Percentiles rank a stretch among this genome's conserved stretches.
These are phyloP conservation scores for Diabrotica virgifera DNA, from an alignment of 1,140 invertebrate species.

Conservation along the genomic window DNA sequence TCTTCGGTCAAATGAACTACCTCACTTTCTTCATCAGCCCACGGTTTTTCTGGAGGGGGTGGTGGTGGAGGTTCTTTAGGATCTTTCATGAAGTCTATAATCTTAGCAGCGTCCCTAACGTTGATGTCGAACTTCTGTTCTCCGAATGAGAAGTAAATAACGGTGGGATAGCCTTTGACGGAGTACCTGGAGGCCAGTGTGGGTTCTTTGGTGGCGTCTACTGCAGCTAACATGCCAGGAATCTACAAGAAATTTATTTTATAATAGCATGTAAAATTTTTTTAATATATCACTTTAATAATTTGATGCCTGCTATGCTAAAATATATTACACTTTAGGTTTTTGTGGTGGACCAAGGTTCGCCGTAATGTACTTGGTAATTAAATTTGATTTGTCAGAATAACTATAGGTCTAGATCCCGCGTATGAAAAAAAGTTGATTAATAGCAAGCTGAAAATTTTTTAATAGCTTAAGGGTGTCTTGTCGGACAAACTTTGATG, in stretches of 20 bases:
- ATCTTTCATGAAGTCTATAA: constrained; percentile 79
- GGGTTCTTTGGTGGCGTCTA: constrained; percentile 78
- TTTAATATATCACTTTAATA: not conserved
- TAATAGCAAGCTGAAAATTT: too few species aligned
- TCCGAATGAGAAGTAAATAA: constrained; percentile 77
- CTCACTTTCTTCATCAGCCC: constrained; percentile 68
- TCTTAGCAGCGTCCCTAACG: constrained; percentile 70
- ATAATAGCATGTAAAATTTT: not conserved
- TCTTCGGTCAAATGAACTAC: constrained; percentile 74
- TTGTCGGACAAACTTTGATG: too few species aligned
- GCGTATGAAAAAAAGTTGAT: too few species aligned
- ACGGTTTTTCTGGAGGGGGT: constrained; percentile 73
- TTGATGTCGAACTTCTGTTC: constrained; percentile 74
- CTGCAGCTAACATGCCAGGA: constrained; percentile 69
- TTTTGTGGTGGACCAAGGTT: too few species aligned
- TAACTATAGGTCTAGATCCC: too few species aligned
- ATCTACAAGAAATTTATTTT: constrained; percentile 50
- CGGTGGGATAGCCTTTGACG: constrained; percentile 80
- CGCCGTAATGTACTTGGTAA: too few species aligned
- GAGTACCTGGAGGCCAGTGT: constrained; percentile 63
- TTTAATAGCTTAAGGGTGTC: too few species aligned
- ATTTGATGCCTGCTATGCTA: not conserved
- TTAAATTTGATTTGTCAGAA: too few species aligned
- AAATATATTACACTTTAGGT: too few species aligned
- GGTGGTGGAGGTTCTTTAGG: constrained; percentile 79